Percentiles rank a stretch among this genome's conserved stretches.
phyloP scores from a whole-genome alignment of 2,113 vertebrate species.

The Coregonus clupeaformis region DNA sequence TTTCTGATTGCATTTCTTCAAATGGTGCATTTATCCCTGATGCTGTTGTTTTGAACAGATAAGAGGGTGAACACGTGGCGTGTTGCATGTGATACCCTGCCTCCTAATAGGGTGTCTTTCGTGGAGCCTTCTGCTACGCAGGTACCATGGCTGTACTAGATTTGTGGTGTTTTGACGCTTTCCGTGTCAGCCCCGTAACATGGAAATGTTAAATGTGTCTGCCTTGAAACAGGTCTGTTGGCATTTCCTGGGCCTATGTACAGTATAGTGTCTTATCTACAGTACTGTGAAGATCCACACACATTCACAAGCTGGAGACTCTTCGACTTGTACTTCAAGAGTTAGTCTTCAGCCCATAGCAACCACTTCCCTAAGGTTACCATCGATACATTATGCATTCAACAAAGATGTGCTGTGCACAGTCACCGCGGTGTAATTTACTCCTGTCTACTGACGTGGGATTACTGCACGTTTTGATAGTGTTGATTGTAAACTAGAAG shows the following conservation, averaged over 20 bases:
- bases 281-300: conserved; percentile 21
- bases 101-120: conserved; percentile 47
- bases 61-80: conserved; percentile 60
- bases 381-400: conserved; percentile 50
- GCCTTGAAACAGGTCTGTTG: neutral
- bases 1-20: conserved; percentile 73
- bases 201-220: neutral
- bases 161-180: neutral
- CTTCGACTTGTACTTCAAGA: too few relatives aligned
- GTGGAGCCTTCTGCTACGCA: conserved; percentile 22
- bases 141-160: conserved; percentile 11
- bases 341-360: conserved; percentile 33
- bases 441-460: conserved; percentile 42
- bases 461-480: conserved; percentile 64
- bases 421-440: conserved; percentile 52
- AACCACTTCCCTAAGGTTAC: conserved; percentile 50
- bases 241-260: neutral
- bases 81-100: conserved; percentile 58
- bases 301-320: neutral
- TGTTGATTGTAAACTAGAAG: conserved; percentile 53
- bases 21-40: conserved; percentile 58
- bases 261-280: too few relatives aligned
- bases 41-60: conserved; percentile 72
- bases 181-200: neutral
- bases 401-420: conserved; percentile 17